These are phyloP conservation scores for Ennomos quercinarius DNA, from an alignment of 2,888 invertebrate genomes.

Conservation along the genomic window DNA sequence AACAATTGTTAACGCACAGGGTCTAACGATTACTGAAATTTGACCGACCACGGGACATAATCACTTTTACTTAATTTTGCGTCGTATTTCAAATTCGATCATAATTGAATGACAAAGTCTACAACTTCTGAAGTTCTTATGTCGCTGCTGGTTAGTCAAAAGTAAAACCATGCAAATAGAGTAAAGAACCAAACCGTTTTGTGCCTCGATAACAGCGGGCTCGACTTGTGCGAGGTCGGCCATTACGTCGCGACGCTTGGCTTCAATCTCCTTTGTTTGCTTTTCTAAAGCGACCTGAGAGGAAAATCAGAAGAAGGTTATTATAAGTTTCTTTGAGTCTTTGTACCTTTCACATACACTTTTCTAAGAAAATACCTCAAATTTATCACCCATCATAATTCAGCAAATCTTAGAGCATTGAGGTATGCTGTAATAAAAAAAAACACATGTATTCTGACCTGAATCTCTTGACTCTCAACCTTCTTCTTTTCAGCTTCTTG, in stretches of 20 bases:
- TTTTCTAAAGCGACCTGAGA: conserved; percentile 88
- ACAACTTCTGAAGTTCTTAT: conserved; percentile 5
- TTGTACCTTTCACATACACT: too few species aligned
- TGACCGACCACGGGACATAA: conserved; percentile 1
- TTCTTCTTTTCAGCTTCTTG: conserved; percentile 99
- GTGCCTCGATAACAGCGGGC: conserved; percentile 99
- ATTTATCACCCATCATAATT: too few species aligned
- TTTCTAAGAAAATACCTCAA: too few species aligned
- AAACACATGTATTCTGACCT: conserved; percentile 69
- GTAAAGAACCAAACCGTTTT: conserved; percentile 90
- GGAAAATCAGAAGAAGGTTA: conserved; percentile 1
- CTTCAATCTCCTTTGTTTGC: conserved; percentile 96
- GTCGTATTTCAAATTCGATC: too few species aligned
- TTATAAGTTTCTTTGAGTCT: too few species aligned
- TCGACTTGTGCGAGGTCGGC: conserved; percentile 98
- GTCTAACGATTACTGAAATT: conserved; percentile 10
- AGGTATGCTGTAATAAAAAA: background rate
- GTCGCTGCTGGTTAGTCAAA: conserved; percentile 18
- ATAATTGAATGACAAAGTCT: background rate
- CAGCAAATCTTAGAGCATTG: too few species aligned
- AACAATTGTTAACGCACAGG: conserved; percentile 18
- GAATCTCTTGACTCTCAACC: conserved; percentile 98
- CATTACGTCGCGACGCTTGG: conserved; percentile 97
- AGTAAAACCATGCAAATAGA: conserved; percentile 46
- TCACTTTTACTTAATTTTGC: background rate